These are phyloP conservation scores for Calephelis perditalis DNA, from an alignment of 2,888 invertebrate species.

Conservation along the genomic window DNA sequence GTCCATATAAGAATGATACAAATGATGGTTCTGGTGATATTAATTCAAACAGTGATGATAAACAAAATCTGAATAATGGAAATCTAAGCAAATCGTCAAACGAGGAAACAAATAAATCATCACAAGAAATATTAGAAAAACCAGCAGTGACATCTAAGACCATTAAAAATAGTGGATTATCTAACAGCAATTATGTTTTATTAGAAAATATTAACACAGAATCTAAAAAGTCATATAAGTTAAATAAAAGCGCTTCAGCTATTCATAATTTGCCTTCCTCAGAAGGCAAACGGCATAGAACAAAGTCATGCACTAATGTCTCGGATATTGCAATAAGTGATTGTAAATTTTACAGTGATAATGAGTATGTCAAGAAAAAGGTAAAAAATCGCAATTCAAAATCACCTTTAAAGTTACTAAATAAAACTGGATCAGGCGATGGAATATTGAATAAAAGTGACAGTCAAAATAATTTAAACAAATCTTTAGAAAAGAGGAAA, in stretches of 20 bases:
- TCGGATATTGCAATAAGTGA: slow-evolving; percentile 34
- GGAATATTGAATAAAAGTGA: slow-evolving; percentile 19
- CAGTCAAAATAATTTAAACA: slow-evolving; percentile 18
- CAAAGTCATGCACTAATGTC: slow-evolving; percentile 49
- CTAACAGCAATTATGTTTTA: slow-evolving; percentile 38
- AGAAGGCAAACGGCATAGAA: slow-evolving; percentile 47
- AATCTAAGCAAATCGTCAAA: slow-evolving; percentile 7
- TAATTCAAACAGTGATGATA: slow-evolving; percentile 8
- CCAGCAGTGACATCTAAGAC: neutral
- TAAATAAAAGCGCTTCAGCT: slow-evolving; percentile 49
- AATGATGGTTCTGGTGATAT: slow-evolving; percentile 21
- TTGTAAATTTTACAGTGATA: slow-evolving; percentile 47
- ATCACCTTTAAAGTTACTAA: slow-evolving; percentile 19
- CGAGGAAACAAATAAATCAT: neutral
- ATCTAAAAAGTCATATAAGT: slow-evolving; percentile 29
- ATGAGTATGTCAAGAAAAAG: slow-evolving; percentile 42
- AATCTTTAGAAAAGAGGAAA: slow-evolving; percentile 16
- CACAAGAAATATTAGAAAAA: neutral
- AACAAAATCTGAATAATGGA: slow-evolving; percentile 12
- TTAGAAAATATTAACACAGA: slow-evolving; percentile 39
- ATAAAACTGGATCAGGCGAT: slow-evolving; percentile 28
- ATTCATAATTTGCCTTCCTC: slow-evolving; percentile 33
- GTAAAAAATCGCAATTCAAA: slow-evolving; percentile 23
- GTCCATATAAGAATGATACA: slow-evolving; percentile 26
- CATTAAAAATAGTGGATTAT: slow-evolving; percentile 29